Conservation (phyloP, 2,888 invertebrate species). For the Lasioglossum pauxillum region DNA sequence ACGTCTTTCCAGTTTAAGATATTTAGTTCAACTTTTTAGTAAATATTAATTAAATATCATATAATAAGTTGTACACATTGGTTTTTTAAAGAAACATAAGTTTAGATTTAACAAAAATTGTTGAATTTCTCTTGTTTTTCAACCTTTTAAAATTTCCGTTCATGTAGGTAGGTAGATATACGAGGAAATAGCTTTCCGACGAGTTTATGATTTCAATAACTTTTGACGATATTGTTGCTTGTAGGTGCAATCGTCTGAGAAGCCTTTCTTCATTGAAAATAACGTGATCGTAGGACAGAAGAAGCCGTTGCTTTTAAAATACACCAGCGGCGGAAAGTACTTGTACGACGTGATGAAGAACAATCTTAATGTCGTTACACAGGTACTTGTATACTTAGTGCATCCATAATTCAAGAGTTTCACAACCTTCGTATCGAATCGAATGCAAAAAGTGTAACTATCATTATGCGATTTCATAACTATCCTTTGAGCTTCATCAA, state of each 20-base stretch:
- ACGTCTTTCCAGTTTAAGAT: too few relatives aligned
- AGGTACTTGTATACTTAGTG: neutral
- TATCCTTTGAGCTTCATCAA: too few relatives aligned
- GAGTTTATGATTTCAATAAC: neutral
- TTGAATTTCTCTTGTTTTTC: too few relatives aligned
- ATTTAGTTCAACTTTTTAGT: too few relatives aligned
- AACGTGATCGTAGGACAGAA: neutral
- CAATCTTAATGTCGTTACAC: neutral
- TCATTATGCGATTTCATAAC: neutral
- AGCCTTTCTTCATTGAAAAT: neutral
- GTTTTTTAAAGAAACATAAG: too few relatives aligned
- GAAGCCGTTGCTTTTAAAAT: neutral
- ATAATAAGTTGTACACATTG: too few relatives aligned
- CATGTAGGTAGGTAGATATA: too few relatives aligned
- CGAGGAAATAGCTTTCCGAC: neutral
- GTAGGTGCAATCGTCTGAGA: neutral
- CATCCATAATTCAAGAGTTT: neutral
- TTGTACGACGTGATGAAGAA: neutral
- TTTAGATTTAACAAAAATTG: too few relatives aligned
- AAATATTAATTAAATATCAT: too few relatives aligned
- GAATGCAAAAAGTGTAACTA: neutral
- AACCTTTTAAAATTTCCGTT: too few relatives aligned
- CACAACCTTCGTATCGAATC: neutral
- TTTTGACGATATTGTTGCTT: neutral
- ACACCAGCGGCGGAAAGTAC: neutral